These are phyloP conservation scores for Melipona quadrifasciata DNA, from an alignment of 1,140 invertebrate genomes.

Conservation along the genomic window DNA sequence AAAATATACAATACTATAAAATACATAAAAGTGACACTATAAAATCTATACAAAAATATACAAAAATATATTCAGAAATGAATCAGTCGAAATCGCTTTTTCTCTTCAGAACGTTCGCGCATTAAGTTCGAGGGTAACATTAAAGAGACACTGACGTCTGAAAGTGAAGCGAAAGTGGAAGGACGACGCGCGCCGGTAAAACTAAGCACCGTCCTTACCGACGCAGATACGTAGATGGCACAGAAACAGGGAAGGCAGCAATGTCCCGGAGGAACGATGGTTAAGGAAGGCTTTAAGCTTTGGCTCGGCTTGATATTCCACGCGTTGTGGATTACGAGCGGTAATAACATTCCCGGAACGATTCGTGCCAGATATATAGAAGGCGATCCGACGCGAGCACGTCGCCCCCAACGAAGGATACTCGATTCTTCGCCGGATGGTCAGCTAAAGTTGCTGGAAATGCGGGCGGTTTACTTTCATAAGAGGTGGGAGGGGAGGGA, in stretches of 20 bases:
- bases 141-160: neutral
- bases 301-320: constrained; percentile 59
- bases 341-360: constrained; percentile 66
- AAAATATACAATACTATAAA: no score
- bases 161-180: neutral
- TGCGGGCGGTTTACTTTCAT: constrained; percentile 40
- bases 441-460: constrained; percentile 34
- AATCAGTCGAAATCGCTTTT: neutral
- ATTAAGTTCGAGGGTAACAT: neutral
- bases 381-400: constrained; percentile 51
- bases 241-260: constrained; percentile 49
- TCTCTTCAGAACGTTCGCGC: neutral
- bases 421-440: constrained; percentile 23
- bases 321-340: constrained; percentile 62
- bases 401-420: constrained; percentile 45
- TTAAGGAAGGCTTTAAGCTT: constrained; percentile 63
- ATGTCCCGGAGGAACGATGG: constrained; percentile 38
- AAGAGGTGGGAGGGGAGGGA: neutral
- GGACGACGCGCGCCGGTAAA: no score
- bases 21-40: no score
- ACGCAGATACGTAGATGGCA: neutral
- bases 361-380: constrained; percentile 52
- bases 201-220: neutral
- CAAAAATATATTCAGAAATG: neutral
- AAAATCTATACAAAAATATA: no score